Base-by-base conservation (phyloP, 2,113 vertebrate species). In the Marmota flaviventris region DNA sequence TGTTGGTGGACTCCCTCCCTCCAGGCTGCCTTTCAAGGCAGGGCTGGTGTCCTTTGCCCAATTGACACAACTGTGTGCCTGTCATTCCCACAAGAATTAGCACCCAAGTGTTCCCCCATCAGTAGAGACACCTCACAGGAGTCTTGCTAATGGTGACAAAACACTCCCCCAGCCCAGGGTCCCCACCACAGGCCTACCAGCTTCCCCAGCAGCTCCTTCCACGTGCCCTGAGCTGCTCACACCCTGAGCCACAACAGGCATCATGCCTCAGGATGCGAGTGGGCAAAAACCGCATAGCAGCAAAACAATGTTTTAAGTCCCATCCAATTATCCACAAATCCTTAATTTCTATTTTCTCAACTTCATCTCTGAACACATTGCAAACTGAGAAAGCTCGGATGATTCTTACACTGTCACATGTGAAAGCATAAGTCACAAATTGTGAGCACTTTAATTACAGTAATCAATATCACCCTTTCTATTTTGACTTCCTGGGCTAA, bases 341-440 rank as follows among this genome's bases (percentile, higher is more conserved):
- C 72, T 81, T 94, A 91, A 79, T 94, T 85, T 81, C 89, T 93
- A 24, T 91, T 69, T 97, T 85, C 93, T 76, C 63, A 42, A 32
- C 89, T 51, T 76, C 53, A 11, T 70, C 58, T 76, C 92, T 13
- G 79, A 96, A 91, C 86, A 91, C 77, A 89, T 4, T 13, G 53
- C 75, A 67, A 67, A 90, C 79, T 0, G 83, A 67, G 81, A 16
- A 75, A 18, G 39, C 70, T 27, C 42, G 42, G 14, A 1, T 16
- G 92, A 22, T 24, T 29, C 70, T 48, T 32, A 27, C 51, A 2
- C 67, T 12, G 20, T 39, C 63, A 27, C 32, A 1, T 29, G 16
- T 22, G 67, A 39, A 39, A 69, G 53, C 48, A 2, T 51, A 32
- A 85, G 63, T 51, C 65, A 4, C 72, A 32, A 4, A 51, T 0